Conservation (phyloP, 2,797 vertebrate genomes). For the Euphonia xanthogaster region DNA sequence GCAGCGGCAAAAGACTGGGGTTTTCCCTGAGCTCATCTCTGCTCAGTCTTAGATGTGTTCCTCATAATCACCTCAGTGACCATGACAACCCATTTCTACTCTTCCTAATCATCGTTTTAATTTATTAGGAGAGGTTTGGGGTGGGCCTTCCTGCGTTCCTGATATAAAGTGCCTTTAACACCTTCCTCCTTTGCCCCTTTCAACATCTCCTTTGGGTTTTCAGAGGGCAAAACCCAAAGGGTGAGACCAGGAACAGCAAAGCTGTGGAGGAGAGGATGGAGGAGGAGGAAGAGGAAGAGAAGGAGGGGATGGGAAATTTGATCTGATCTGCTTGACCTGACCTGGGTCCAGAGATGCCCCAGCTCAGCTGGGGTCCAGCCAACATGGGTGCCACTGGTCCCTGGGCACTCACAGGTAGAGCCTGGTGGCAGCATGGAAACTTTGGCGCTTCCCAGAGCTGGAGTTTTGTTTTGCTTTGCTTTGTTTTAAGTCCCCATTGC, state of each 20-base stretch:
- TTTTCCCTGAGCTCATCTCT: constrained; percentile 30
- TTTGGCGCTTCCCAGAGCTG: neutral
- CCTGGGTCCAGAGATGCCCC: neutral
- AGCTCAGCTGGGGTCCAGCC: neutral
- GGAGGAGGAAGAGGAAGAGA: neutral
- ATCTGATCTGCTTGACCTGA: constrained; percentile 14
- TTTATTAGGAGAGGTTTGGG: constrained; percentile 29
- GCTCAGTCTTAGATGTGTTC: constrained; percentile 38
- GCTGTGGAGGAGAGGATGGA: neutral
- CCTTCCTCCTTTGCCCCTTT: neutral
- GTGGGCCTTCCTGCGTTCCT: neutral
- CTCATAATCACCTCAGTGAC: constrained; percentile 51
- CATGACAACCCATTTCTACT: constrained; percentile 16
- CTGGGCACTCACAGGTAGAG: constrained; percentile 28
- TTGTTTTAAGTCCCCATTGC: constrained; percentile 66
- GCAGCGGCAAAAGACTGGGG: neutral
- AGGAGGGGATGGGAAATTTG: neutral
- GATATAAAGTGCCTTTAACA: neutral
- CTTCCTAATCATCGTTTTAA: constrained; percentile 47
- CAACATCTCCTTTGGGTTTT: constrained; percentile 18
- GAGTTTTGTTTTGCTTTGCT: constrained; percentile 61
- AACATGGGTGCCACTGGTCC: neutral
- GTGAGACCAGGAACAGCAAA: neutral
- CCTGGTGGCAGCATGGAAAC: neutral
- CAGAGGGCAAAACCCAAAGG: neutral